Base-by-base conservation (phyloP, 2,888 invertebrate genomes). In the Drosophila niveifrons region DNA sequence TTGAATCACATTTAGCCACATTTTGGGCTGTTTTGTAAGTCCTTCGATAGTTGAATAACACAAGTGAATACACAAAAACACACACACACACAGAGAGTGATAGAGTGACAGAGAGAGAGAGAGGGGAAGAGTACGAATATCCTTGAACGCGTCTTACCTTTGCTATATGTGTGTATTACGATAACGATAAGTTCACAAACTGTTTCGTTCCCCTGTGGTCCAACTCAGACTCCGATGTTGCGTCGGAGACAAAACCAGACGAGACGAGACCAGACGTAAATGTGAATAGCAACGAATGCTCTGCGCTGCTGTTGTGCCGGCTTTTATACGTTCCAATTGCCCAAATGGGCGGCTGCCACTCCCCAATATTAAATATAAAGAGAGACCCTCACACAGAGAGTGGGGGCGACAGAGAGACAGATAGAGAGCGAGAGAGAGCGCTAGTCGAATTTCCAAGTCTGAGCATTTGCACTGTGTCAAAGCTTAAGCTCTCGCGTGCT, bases 221-320 rank as follows among this genome's bases (percentile, higher is more conserved):
- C 70, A 76, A 77, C 23, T 59, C 65, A 78, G 77, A 77, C 79
- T 88, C 81, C 89, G 86, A 70, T 78, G 70, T 76, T 75, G 62
- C 78, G 82, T 79, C 89, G 85, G 82, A 90, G 78, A 79, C 86
- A 90, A 74, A 73, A 75, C 55, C 65, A 77, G 75, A 76, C 91
- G 91, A 91, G 90, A 92, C 92, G 90, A 88, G 90, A 87, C 90
- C 91, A 92, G 90, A 90, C 89, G 90, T 90, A 86, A 92, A 92
- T 91, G 92, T 92, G 92, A 92, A 92, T 92, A 92, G 77, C 77
- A 77, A 78, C 76, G 78, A 76, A 76, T 76, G 69, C 63, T 76
- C 56, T 70, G 74, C 36, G 50, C 78, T 63, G 66, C 66, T 43
- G 76, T 57, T 61, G 57, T 62, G 70, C 70, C 78, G 78, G 78